A percentile compares a stretch with the other conserved stretches of the same genome.
Evolutionary conservation across 2,888 invertebrate species (phyloP).

Genomic region (Machimus rusticus): DNA sequence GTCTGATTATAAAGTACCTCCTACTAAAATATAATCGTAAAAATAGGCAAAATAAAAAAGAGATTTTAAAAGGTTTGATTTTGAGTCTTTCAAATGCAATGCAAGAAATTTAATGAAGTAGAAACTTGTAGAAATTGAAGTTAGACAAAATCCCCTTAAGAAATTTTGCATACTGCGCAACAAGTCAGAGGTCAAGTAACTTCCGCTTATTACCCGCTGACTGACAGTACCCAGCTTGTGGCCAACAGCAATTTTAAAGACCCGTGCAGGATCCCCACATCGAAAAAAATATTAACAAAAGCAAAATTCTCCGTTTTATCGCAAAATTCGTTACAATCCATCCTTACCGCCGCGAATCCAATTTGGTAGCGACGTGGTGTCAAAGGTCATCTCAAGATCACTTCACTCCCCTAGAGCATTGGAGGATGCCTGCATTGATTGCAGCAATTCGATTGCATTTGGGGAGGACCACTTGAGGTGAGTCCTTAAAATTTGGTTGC

Average conservation of each 20-base stretch:
- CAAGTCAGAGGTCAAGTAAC: slow-evolving; percentile 3
- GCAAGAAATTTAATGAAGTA: neutral
- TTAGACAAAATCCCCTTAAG: neutral
- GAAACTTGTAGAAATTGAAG: neutral
- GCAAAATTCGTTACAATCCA: neutral
- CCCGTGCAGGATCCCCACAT: neutral
- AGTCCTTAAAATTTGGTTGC: slow-evolving; percentile 37
- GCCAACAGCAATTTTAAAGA: neutral
- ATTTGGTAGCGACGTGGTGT: neutral
- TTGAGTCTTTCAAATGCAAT: neutral
- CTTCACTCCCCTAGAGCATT: slow-evolving; percentile 26
- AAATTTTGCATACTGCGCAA: slow-evolving; percentile 27
- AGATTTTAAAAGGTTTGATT: neutral
- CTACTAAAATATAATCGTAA: neutral
- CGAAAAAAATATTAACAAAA: neutral
- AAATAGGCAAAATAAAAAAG: neutral
- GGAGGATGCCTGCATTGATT: neutral
- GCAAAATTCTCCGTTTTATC: neutral
- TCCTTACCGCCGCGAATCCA: neutral
- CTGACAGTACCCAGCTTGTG: neutral
- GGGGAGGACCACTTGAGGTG: neutral
- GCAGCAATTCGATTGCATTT: slow-evolving; percentile 7
- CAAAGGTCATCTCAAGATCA: slow-evolving; percentile 28
- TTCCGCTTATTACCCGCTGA: slow-evolving; percentile 22
- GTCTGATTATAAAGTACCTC: neutral